Conservation (phyloP, 2,113 vertebrate genomes). For the Coreoperca whiteheadi region DNA sequence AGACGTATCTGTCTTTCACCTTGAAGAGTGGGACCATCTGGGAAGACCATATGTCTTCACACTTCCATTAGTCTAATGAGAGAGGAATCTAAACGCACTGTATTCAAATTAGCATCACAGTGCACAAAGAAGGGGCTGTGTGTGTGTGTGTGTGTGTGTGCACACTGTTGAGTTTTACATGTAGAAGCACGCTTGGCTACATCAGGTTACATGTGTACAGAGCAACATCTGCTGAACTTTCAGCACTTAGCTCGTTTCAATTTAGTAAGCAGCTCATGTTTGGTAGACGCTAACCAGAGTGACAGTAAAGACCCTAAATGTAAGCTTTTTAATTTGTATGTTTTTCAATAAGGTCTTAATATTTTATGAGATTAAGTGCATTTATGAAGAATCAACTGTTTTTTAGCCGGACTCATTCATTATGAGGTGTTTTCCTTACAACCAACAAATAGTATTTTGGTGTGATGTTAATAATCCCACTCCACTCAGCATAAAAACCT, state of each 20-base stretch:
- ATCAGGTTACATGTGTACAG: conserved; percentile 7
- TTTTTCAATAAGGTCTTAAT: background rate
- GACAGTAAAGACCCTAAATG: background rate
- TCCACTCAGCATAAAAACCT: background rate
- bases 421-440: background rate
- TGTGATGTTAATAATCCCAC: conserved; percentile 17
- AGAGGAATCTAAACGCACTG: conserved; percentile 37
- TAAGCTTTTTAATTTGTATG: conserved; percentile 2
- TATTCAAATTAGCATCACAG: conserved; percentile 36
- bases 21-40: conserved; percentile 67
- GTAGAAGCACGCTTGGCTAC: conserved; percentile 16
- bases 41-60: conserved; percentile 61
- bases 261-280: conserved; percentile 7
- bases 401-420: conserved; percentile 7
- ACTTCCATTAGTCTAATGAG: conserved; percentile 52
- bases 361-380: conserved; percentile 19
- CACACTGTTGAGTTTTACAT: background rate
- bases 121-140: conserved; percentile 6
- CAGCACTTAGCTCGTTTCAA: background rate
- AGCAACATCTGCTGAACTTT: conserved; percentile 31
- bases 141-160: background rate
- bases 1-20: conserved; percentile 47
- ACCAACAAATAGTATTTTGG: background rate
- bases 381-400: conserved; percentile 1
- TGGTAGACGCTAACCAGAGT: background rate